Evolutionary conservation across 2,888 invertebrate genomes (phyloP), one percentile per base, ranked within the genome.

Genomic region (Nemotelus pantherinus): DNA sequence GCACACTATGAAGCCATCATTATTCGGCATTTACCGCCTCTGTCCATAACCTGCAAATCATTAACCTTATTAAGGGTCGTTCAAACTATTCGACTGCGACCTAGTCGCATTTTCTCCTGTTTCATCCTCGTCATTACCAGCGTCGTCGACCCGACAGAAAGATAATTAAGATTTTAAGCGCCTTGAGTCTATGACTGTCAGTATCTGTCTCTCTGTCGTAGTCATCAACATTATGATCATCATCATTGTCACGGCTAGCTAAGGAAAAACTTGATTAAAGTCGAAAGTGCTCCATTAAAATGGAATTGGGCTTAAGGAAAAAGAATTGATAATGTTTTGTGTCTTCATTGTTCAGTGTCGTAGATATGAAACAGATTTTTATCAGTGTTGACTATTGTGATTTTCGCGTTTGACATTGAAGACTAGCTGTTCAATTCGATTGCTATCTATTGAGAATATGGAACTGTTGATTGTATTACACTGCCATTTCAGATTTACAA

Each of bases 261-360:
- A 57, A 57, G 47, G 45, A 58, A 72, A 72, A 72, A 72, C 58
- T 72, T 72, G 58, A 72, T 72, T 72, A 72, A 72, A 72, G 72
- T 72, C 47, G 72, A 72, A 72, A 72, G 72, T 72, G 60, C 72
- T 58, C 72, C 72, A 72, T 72, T 72, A 72, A 72, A 72, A 72
- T 44, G 47, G 58, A 58, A 72, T 72, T 70, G 70, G 70, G 70
- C 55, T 70, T 41, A 41, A n/a, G 70, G 55, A 68, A 68, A 68
- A 68, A 67, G 50, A 68, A 68, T 68, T 43, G 70, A 55, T 53
- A 53, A 70, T 70, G 70, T n/a, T 55, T 70, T 70, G 7, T 25
- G 70, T 43, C 53, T 70, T 70, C 70, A 70, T 70, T 53, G 43
- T 41, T 41, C n/a, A 63, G 63, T 43, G n/a, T 60, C 60, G 41